Base-by-base conservation (phyloP, 1,140 invertebrate species). In the Mactra quadrangularis region DNA sequence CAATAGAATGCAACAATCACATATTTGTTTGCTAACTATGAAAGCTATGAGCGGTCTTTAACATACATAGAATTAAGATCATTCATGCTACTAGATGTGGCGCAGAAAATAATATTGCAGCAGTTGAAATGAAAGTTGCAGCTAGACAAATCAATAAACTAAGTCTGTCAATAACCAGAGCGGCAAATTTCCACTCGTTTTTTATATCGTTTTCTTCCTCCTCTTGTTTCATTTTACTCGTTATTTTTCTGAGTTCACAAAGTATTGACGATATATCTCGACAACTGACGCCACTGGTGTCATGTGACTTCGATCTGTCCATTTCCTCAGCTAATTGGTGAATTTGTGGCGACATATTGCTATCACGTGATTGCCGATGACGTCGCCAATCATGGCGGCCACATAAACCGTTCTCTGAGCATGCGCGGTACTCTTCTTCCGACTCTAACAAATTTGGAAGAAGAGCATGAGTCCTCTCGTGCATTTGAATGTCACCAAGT, bases 131-230 rank as follows among this genome's bases (percentile, higher is more conserved):
- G 94, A 99, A 96, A 93, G 98, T 99, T 95, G 99, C 99, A 94
- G 98, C 95, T 91, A 98, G 97, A 96, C 99, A 99, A 94, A 99
- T 96, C 95, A 99, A 98, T 95, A 99, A 96, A 96, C 98, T 99
- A 94, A 99, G 84, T 94, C 98, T 96, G 95, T 99, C 98, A 93
- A 99, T 97, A 93, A 99, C 98, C 97, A 99, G 99, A 93, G 98
- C 98, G 92, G 99, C 99, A 94, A 99, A 99, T 95, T 99, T 99
- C 98, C 99, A 99, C 95, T 99, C 98, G 92, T 90, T 91, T 13
- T 91, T 89, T n/a, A 91, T 86, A 35, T 91, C 90, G 6, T 89
- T 89, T 27, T 94, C 93, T 55, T 92, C 90, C 52, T 94, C 93
- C 55, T 94, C 93, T 60, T 93, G 88, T 74, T 91, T 89, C 53